Percentiles rank a stretch among this genome's conserved stretches.
phyloP scores from a whole-genome alignment of 2,113 vertebrate genomes.

The Hirundichthys speculiger region DNA sequence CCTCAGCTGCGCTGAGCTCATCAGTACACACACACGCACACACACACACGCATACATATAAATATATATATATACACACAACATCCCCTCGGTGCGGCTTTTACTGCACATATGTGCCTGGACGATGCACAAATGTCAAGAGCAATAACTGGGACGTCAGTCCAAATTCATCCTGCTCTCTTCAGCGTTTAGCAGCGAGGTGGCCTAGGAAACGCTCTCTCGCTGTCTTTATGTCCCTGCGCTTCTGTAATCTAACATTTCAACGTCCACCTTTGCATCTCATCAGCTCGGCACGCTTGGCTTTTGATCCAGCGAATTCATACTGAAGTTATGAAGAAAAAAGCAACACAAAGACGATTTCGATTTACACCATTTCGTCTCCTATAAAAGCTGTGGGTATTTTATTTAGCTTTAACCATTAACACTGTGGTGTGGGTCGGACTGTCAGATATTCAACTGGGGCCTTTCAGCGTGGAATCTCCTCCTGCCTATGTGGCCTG shows the following conservation, averaged over 20 bases:
- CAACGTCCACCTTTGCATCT: neutral
- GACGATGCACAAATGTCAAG: slow-evolving; percentile 78
- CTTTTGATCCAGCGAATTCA: too few relatives aligned
- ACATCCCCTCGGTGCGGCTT: slow-evolving; percentile 67
- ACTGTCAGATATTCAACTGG: too few relatives aligned
- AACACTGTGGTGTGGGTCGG: too few relatives aligned
- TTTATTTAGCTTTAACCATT: too few relatives aligned
- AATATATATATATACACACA: too few relatives aligned
- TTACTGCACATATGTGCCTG: slow-evolving; percentile 64
- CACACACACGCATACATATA: slow-evolving; percentile 20
- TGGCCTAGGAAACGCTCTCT: slow-evolving; percentile 38
- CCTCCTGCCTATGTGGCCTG: too few relatives aligned
- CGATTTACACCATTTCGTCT: too few relatives aligned
- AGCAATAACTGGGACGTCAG: slow-evolving; percentile 77
- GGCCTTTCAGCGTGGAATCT: too few relatives aligned
- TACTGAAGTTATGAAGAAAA: too few relatives aligned
- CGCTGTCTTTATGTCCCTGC: neutral
- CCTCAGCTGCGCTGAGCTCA: slow-evolving; percentile 71
- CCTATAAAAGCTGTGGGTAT: too few relatives aligned
- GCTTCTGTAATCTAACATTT: neutral
- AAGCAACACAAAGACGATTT: too few relatives aligned
- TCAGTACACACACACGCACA: slow-evolving; percentile 40
- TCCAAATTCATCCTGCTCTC: slow-evolving; percentile 56
- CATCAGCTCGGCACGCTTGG: too few relatives aligned
- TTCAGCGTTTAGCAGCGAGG: slow-evolving; percentile 60